A percentile compares a stretch with the other conserved stretches of the same genome.
phyloP scores from a whole-genome alignment of 1,140 invertebrate genomes.

The Bombyx mori region ASM3026992v2 NC_085110.1:15833001-15833500 shows the following conservation, averaged over 20 bases:
- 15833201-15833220: background rate
- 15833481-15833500: too few relatives aligned
- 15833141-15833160: background rate
- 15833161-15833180: background rate
- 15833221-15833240: background rate
- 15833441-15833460: too few relatives aligned
- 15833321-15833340: too few relatives aligned
- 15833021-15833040: constrained; percentile 2
- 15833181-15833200: background rate
- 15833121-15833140: background rate
- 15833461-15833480: too few relatives aligned
- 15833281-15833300: too few relatives aligned
- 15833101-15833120: background rate
- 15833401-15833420: too few relatives aligned
- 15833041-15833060: constrained; percentile 4
- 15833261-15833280: too few relatives aligned
- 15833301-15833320: too few relatives aligned
- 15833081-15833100: background rate
- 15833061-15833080: background rate
- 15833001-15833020: background rate
- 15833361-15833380: too few relatives aligned
- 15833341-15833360: too few relatives aligned
- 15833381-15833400: too few relatives aligned
- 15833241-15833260: constrained; percentile 5
- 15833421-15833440: too few relatives aligned